Evolutionary conservation across 2,888 invertebrate genomes (phyloP), one percentile per base, ranked within the genome.

Genomic region (Acanthopleura granulata): DNA sequence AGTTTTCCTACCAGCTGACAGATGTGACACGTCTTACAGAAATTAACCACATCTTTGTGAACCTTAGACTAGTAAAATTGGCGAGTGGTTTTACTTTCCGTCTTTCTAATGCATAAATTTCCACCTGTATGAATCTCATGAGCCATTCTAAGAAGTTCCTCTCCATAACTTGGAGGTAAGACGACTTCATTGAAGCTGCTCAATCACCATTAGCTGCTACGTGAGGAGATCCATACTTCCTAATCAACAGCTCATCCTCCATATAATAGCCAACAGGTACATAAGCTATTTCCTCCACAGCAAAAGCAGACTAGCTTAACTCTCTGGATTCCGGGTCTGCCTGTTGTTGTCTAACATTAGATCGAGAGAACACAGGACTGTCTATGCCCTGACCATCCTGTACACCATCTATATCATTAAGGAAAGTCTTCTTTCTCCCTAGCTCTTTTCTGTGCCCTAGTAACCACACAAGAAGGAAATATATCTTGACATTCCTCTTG

Each of bases 31-130:
- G 69, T 76, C 51, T 25, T 49, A 40, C 74, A 76, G 57, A 30
- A 70, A 18, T 69, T 18, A n/a, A 40, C 61, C 40, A 74, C 76
- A 74, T 76, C 74, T n/a, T n/a, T n/a, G n/a, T n/a, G n/a, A n/a
- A n/a, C n/a, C 30, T 66, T 51, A n/a, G 74, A 74, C 76, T 74
- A 76, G 50, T 57, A 74, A 49, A 76, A 76, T 29, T 76, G 74
- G 12, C 27, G 14, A 16, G 25, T 51, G 11, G 74, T 76, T 27
- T 57, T 51, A 27, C 15, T 40, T 29, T 30, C 15, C 6, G 62
- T 75, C 49, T 74, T 50, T 70, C 25, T 66, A 16, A 74, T 25
- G 15, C 74, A 70, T 22, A 76, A 22, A 70, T 76, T 69, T 18
- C 74, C 76, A 29, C 51, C 51, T n/a, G 50, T 11, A 3, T 70